Conservation (phyloP, 2,113 vertebrate species). For the Gyps fulvus region DNA sequence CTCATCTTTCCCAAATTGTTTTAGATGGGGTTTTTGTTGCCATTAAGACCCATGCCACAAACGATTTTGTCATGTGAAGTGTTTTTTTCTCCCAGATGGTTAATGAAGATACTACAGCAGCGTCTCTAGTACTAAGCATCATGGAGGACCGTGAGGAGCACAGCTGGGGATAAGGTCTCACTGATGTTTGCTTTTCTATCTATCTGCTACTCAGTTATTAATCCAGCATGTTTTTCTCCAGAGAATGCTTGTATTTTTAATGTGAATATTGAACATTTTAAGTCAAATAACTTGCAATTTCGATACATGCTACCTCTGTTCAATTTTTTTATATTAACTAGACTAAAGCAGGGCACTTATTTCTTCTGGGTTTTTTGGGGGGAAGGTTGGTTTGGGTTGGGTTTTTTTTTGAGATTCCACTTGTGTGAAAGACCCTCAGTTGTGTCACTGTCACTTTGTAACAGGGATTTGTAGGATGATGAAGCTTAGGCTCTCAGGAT, state of each 20-base stretch:
- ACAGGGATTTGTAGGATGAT: rapidly evolving
- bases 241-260: not conserved
- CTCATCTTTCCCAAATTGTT: not conserved
- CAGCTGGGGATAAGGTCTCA: too few relatives aligned
- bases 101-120: not conserved
- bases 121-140: rapidly evolving
- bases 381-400: rapidly evolving
- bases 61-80: rapidly evolving
- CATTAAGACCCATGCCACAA: not conserved
- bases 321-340: too few relatives aligned
- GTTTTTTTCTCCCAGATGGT: not conserved
- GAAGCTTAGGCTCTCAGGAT: too few relatives aligned
- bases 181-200: not conserved
- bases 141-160: not conserved
- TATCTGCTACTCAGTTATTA: not conserved
- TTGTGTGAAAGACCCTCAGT: not conserved
- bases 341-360: not conserved
- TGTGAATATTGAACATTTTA: not conserved
- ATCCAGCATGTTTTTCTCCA: not conserved
- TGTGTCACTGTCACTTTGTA: not conserved
- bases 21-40: not conserved
- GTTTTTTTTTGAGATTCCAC: not conserved
- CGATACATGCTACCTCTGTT: rapidly evolving
- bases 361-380: not conserved
- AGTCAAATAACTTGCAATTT: not conserved